These are phyloP conservation scores for Noctua comes DNA, from an alignment of 2,888 invertebrate species.

Conservation along the genomic window DNA sequence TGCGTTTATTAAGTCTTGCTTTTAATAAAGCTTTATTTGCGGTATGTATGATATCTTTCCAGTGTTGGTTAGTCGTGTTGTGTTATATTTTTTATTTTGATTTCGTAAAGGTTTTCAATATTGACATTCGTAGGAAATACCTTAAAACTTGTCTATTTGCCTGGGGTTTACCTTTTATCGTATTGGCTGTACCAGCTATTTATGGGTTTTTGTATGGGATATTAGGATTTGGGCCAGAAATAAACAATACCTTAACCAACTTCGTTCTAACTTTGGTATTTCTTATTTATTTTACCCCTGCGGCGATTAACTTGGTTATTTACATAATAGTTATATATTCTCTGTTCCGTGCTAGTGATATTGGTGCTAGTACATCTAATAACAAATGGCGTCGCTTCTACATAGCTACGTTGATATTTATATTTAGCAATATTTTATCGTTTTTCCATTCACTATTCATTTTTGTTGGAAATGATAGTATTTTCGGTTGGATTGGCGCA, in stretches of 20 bases:
- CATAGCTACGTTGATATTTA: conserved; percentile 5
- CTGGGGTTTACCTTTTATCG: background rate
- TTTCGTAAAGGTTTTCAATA: background rate
- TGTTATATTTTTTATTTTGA: background rate
- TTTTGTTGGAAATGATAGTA: background rate
- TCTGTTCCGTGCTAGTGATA: background rate
- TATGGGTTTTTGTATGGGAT: background rate
- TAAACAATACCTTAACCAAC: background rate
- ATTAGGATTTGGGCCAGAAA: background rate
- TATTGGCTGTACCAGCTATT: background rate
- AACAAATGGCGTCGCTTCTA: background rate
- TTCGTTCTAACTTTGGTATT: background rate
- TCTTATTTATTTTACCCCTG: background rate
- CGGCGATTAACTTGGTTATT: background rate
- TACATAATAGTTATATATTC: background rate
- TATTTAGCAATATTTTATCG: background rate
- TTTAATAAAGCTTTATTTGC: background rate
- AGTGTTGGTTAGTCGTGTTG: background rate
- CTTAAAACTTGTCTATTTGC: background rate
- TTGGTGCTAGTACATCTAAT: background rate
- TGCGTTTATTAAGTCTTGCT: background rate
- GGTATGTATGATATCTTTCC: background rate
- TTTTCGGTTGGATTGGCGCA: background rate
- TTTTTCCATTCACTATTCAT: background rate
- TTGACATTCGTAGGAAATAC: conserved; percentile 2